Evolutionary conservation across 2,113 vertebrate species (phyloP).

Genomic region (Sapajus apella): DNA sequence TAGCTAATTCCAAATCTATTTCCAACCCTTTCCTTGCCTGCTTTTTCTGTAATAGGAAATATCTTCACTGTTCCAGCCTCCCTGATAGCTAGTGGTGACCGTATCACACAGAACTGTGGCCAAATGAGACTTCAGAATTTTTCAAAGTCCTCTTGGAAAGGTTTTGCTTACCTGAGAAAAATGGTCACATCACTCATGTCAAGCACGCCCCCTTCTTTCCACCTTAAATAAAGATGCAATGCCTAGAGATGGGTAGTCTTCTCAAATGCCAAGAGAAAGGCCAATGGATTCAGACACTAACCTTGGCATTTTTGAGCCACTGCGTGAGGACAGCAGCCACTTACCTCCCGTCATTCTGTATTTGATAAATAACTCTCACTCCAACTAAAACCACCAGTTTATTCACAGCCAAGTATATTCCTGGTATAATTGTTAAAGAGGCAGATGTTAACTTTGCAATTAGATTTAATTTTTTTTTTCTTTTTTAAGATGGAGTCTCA

Average conservation of each 20-base stretch:
- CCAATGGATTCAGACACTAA: neutral
- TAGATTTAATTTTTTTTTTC: too few relatives aligned
- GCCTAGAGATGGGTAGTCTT: neutral
- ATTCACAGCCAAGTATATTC: neutral
- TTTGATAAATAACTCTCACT: neutral
- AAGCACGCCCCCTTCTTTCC: neutral
- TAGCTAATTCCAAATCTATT: neutral
- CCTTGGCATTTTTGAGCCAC: neutral
- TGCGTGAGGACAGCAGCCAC: neutral
- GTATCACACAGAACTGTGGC: neutral
- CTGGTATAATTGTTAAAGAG: neutral
- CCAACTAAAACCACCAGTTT: neutral
- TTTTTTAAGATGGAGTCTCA: too few relatives aligned
- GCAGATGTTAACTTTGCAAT: neutral
- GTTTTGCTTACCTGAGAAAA: conserved; percentile 23
- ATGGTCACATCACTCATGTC: neutral
- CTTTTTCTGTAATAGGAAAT: neutral
- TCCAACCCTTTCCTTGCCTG: neutral
- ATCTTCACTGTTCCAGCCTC: neutral
- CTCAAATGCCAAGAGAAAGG: conserved; percentile 16
- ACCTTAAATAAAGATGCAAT: neutral
- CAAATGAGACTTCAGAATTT: neutral
- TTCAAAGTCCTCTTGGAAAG: neutral
- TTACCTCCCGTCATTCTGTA: neutral
- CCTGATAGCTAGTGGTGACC: neutral